phyloP scores from a whole-genome alignment of 2,797 vertebrate species.

The Acropternis orthonyx region DNA sequence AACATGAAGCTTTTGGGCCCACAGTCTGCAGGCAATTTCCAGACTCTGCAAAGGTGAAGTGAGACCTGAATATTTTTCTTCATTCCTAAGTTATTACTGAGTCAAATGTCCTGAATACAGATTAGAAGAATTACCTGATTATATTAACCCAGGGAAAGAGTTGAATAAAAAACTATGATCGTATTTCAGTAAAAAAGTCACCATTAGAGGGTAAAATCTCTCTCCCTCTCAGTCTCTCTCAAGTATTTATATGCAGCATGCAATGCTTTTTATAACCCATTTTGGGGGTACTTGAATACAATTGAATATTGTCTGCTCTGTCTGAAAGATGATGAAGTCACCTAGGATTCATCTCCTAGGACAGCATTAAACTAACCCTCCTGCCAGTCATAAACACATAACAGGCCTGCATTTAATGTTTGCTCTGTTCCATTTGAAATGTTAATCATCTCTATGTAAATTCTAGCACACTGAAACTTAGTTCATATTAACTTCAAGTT shows the following conservation, averaged over 20 bases:
- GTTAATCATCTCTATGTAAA: slow-evolving; percentile 53
- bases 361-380: slow-evolving; percentile 26
- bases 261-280: slow-evolving; percentile 8
- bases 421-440: slow-evolving; percentile 56
- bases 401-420: slow-evolving; percentile 38
- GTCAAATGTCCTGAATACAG: slow-evolving; percentile 40
- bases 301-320: not conserved
- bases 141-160: slow-evolving; percentile 33
- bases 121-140: slow-evolving; percentile 48
- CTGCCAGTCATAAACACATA: slow-evolving; percentile 38
- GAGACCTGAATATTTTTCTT: slow-evolving; percentile 24
- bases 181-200: slow-evolving; percentile 43
- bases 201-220: slow-evolving; percentile 17
- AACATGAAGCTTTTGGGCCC: not conserved
- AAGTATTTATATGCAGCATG: not conserved
- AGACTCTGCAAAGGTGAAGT: slow-evolving; percentile 21
- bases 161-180: slow-evolving; percentile 12
- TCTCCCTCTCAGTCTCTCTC: not conserved
- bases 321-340: slow-evolving; percentile 39
- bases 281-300: slow-evolving; percentile 35
- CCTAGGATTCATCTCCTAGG: not conserved
- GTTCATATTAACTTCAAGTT: slow-evolving; percentile 40
- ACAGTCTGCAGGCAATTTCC: not conserved
- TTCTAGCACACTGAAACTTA: slow-evolving; percentile 32
- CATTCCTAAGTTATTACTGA: slow-evolving; percentile 25